Conservation (phyloP, 2,888 invertebrate species). For the Plemyria rubiginata region DNA sequence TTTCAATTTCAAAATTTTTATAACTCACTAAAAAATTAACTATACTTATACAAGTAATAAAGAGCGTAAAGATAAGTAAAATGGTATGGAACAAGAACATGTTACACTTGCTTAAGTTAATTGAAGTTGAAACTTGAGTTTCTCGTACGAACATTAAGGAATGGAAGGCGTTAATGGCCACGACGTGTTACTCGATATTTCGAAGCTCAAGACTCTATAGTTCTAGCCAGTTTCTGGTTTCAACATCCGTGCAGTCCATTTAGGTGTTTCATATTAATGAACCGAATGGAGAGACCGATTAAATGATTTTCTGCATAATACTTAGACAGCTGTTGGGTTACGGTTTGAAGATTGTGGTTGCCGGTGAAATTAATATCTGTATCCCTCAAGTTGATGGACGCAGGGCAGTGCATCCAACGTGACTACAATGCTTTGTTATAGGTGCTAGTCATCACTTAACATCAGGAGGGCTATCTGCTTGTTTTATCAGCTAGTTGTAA, state of each 20-base stretch:
- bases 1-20: too few species aligned
- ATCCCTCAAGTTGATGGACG: too few species aligned
- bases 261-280: conserved; percentile 19
- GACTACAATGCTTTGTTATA: too few species aligned
- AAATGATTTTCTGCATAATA: neutral
- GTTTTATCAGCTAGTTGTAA: too few species aligned
- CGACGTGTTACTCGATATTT: conserved; percentile 64
- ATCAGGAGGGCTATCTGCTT: too few species aligned
- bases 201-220: conserved; percentile 48
- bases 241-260: conserved; percentile 26
- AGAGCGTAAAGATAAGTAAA: conserved; percentile 5
- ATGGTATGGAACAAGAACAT: conserved; percentile 25
- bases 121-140: conserved; percentile 42
- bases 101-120: conserved; percentile 42
- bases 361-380: too few species aligned
- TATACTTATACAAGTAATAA: neutral
- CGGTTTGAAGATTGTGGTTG: too few species aligned
- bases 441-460: too few species aligned
- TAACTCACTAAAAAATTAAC: too few species aligned
- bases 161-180: conserved; percentile 60
- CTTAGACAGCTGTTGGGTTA: too few species aligned
- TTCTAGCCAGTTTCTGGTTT: conserved; percentile 48
- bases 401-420: too few species aligned
- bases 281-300: neutral
- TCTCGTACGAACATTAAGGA: conserved; percentile 47